A percentile compares a stretch with the other conserved stretches of the same genome.
Conservation (phyloP, 2,888 invertebrate species). For the Sesia bembeciformis region DNA sequence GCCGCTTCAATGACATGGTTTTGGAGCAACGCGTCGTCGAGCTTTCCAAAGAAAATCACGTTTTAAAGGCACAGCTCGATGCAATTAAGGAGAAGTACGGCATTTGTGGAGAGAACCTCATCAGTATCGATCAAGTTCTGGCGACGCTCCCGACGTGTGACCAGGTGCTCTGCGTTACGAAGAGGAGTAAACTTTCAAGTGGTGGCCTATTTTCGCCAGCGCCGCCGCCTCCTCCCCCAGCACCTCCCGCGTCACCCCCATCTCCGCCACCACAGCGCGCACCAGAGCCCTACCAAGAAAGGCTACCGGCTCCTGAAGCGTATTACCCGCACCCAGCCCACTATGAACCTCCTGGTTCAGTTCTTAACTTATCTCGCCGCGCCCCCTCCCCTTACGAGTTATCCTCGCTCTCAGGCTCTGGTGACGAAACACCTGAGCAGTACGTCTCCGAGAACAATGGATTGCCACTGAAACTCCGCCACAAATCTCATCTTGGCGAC, state of each 20-base stretch:
- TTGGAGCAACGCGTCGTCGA: constrained; percentile 95
- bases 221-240: constrained; percentile 67
- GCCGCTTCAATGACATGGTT: constrained; percentile 97
- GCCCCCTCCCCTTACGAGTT: constrained; percentile 87
- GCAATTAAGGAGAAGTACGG: constrained; percentile 95
- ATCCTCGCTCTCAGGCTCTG: constrained; percentile 81
- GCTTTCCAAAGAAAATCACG: constrained; percentile 95
- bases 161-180: constrained; percentile 88
- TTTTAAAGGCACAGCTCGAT: constrained; percentile 92
- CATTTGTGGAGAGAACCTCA: constrained; percentile 88
- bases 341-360: constrained; percentile 77
- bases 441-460: constrained; percentile 82
- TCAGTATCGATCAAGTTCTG: constrained; percentile 91
- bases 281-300: constrained; percentile 64
- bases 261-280: constrained; percentile 73
- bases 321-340: constrained; percentile 72
- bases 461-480: constrained; percentile 91
- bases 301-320: constrained; percentile 57
- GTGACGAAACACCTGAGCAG: constrained; percentile 64
- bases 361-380: constrained; percentile 81
- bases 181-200: constrained; percentile 75
- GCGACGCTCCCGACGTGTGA: constrained; percentile 89
- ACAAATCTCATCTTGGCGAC: constrained; percentile 92
- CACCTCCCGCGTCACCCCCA: constrained; percentile 62
- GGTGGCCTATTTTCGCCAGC: constrained; percentile 73